Base-by-base conservation (phyloP, 2,888 invertebrate genomes). In the Ethmia dodecea region DNA sequence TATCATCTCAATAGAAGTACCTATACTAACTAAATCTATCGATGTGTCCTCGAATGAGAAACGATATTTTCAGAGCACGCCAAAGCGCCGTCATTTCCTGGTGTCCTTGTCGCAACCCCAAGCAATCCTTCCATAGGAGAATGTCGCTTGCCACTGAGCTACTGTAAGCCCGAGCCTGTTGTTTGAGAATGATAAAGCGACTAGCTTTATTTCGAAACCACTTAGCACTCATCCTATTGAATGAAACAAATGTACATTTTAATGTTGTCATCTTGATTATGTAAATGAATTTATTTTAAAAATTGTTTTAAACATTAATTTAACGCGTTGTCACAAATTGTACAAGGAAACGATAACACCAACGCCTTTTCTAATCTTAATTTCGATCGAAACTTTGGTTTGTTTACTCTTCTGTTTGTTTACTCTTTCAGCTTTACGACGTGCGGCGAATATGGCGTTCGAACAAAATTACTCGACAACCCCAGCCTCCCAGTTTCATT, bases 101-200 rank as follows among this genome's bases (percentile, higher is more conserved):
- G 42, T 44, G 37, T 39, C 50, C 33, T 29, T 37, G 33, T 9
- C 15, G 14, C 28, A 30, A 15, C 40, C 31, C 40, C 42, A 41
- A 46, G 47, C 55, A 52, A 55, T 49, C 49, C 52, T 47, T 49
- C 42, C 36, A 35, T 38, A 52, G 55, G 46, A 36, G 42, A 40
- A 39, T 38, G 47, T 34, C 40, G 53, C 44, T 49, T 43, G 37
- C 43, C 43, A 40, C 41, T 49, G 43, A 52, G 49, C 57, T 42
- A 45, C 47, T 40, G 44, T 64, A 63, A 64, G 57, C 48, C 60
- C 49, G 48, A 59, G 64, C 61, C 63, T 67, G 66, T 73, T 79
- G 83, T 73, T 69, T 78, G 58, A 70, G 58, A 68, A 70, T 71
- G 83, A 83, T 73, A 83, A 81, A 81, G 69, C 61, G 68, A 62